Percentiles rank a stretch among this genome's conserved stretches.
These are phyloP conservation scores for Eilema sororculum DNA, from an alignment of 2,888 invertebrate genomes.

Conservation along the genomic window DNA sequence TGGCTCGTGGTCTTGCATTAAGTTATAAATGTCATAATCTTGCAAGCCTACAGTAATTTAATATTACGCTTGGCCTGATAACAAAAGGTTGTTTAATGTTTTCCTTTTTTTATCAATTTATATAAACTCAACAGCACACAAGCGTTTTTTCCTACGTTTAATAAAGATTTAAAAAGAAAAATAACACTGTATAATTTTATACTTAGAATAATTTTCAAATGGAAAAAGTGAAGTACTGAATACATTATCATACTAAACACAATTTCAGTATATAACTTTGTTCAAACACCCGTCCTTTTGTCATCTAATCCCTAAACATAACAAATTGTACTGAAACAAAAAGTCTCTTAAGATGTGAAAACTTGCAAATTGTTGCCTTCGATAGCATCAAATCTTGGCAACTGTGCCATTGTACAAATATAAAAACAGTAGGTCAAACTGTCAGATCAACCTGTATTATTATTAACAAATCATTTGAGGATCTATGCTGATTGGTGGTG, in stretches of 20 bases:
- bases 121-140: background rate
- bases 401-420: constrained; percentile 1
- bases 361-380: constrained; percentile 53
- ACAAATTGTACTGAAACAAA: constrained; percentile 40
- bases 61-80: background rate
- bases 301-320: constrained; percentile 34
- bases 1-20: no score
- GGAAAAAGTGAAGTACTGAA: constrained; percentile 35
- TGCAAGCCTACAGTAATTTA: background rate
- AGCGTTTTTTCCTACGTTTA: background rate
- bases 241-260: constrained; percentile 42
- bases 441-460: background rate
- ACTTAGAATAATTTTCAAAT: constrained; percentile 25
- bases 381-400: constrained; percentile 27
- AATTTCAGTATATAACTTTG: constrained; percentile 22
- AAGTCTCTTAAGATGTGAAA: constrained; percentile 51
- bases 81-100: background rate
- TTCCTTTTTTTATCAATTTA: background rate
- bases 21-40: background rate
- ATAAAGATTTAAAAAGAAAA: constrained; percentile 9
- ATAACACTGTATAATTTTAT: constrained; percentile 13
- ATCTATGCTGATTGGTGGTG: no score
- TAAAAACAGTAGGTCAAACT: constrained; percentile 6
- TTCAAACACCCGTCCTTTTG: constrained; percentile 23
- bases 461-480: no score